Base-by-base conservation (phyloP, 1,140 invertebrate genomes). In the Hestina assimilis region DNA sequence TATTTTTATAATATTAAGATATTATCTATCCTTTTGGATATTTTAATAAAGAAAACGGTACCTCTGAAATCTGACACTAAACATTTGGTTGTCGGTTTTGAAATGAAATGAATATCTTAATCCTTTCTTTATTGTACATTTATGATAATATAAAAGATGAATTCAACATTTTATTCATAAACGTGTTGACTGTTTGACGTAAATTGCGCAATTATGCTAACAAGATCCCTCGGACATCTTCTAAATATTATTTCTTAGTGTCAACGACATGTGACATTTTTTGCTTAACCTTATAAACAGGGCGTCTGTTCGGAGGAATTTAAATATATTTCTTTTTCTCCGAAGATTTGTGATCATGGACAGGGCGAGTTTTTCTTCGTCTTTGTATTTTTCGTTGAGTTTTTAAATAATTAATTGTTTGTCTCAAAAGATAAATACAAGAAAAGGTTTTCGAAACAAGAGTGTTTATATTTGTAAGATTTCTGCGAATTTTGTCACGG, bases 191-290 rank as follows among this genome's bases (percentile, higher is more conserved):
- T 15, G 15, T 26, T 17, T 35, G 52, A 64, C 52, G 41, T 43
- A 33, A 41, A 56, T 64, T 20, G 41, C 41, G 24, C 26, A 56
- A 56, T 60, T 56, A 63, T 63, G 56, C 46, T 51, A 63, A 63
- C 43, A 35, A 35, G 31, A 5, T 14, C 8, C 31, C 41, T 11
- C 17, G 19, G 26, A 21, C 24, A 12, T 17, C 14, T 8, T 15
- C 14, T 7, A 35, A 15, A 35, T 7, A 35, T 14, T 15, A 35
- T 23, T 35, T 35, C 15, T 41, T 41, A 9, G 38, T 50, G 59
- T 62, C 66, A 62, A 59, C 53, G 55, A 60, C 56, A 53, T 26
- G 33, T 54, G 57, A 64, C 58, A 58, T 64, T 59, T n/a, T 57
- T 19, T 38, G 31, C 23, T 41, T 56, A 43, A 62, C 59, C 59